Evolutionary conservation across 2,888 invertebrate species (phyloP), one percentile per base, ranked within the genome.

Genomic region (Mesorhabditis spiculigera): DNA sequence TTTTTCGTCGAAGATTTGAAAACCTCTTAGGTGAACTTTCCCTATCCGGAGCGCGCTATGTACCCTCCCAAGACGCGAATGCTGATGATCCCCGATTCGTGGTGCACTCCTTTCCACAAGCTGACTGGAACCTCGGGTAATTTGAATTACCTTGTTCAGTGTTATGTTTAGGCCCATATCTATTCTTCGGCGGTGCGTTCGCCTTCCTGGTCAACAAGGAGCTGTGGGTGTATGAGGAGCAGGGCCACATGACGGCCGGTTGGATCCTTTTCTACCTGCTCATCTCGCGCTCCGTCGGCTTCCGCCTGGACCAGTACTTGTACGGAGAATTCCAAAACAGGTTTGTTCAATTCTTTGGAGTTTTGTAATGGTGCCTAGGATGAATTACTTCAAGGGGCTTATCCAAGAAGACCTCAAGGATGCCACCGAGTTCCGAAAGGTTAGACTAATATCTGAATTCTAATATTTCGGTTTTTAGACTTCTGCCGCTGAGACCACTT

Each of bases 171-270:
- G 96, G 97, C 43, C 95, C 96, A 0, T 98, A 98, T 88, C 90
- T 92, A 58, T 93, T 97, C 81, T 91, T 92, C 44, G 89, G 90
- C 72, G 92, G 93, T 80, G 87, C 95, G 4, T 86, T 90, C 69
- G 93, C 94, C 1, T 95, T 92, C 86, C 88, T 96, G 69, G 87
- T 92, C 86, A 95, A 95, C 87, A 98, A 98, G 89, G 98, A 98
- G 89, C 91, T 92, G 82, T 94, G 91, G 84, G 92, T 97, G 0
- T 89, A 94, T 89, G 96, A 97, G 86, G 95, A 96, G 83, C 94
- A 95, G 69, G 82, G 80, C 71, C 79, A 79, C 73, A 81, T 84
- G 81, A 77, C 82, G 62, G 76, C 75, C 66, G 81, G 83, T 69
- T 82, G 82, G 80, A 78, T 85, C 66, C 65, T 80, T 50, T 79